A percentile compares a stretch with the other conserved stretches of the same genome.
These are phyloP conservation scores for Sycophaga agraensis DNA, from an alignment of 1,140 invertebrate species.

Conservation along the genomic window DNA sequence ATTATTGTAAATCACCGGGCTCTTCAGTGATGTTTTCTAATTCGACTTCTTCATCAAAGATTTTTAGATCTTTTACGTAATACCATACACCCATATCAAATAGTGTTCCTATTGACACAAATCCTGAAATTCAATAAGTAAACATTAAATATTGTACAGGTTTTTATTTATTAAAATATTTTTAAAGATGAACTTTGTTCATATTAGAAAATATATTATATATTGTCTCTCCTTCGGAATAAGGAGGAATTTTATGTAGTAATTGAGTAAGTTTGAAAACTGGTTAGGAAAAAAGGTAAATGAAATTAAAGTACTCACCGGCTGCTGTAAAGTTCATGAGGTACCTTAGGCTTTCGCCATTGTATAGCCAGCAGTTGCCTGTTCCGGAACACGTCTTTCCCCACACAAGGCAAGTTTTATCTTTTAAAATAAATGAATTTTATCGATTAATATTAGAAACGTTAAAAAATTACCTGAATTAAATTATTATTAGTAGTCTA, in stretches of 20 bases:
- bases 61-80: conserved; percentile 69
- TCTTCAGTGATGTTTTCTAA: conserved; percentile 55
- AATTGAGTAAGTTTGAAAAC: no score
- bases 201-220: no score
- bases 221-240: no score
- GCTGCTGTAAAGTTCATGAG: conserved; percentile 68
- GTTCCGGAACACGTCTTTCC: conserved; percentile 71
- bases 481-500: no score
- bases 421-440: conserved; percentile 46
- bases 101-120: conserved; percentile 65
- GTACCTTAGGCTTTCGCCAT: conserved; percentile 66
- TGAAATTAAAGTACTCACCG: conserved; percentile 53
- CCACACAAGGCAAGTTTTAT: conserved; percentile 71
- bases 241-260: no score
- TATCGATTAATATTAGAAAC: neutral
- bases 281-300: neutral
- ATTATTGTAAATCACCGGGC: conserved; percentile 32
- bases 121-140: conserved; percentile 50
- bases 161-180: neutral
- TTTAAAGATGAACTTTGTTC: no score
- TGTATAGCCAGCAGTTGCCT: conserved; percentile 75
- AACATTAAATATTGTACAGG: neutral
- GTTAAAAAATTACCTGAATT: neutral
- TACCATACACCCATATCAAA: conserved; percentile 71
- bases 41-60: conserved; percentile 69